A percentile compares a stretch with the other conserved stretches of the same genome.
Conservation (phyloP, 2,113 vertebrate species). For the Pygoscelis adeliae region DNA sequence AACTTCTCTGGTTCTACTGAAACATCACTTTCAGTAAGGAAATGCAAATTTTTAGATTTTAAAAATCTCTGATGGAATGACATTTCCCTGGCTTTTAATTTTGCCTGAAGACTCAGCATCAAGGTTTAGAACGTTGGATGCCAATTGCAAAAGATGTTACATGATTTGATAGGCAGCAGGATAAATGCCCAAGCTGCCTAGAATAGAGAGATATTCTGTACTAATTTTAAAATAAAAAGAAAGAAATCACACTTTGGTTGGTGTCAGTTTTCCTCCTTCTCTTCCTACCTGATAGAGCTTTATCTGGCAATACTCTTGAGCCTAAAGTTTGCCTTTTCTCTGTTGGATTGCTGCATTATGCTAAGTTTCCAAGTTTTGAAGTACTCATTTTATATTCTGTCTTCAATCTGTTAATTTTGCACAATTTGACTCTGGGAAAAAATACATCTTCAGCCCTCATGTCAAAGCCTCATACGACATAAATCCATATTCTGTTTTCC, state of each 20-base stretch:
- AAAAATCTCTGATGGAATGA: neutral
- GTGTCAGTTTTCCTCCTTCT: neutral
- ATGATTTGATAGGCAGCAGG: neutral
- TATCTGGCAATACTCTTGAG: neutral
- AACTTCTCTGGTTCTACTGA: neutral
- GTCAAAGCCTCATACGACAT: neutral
- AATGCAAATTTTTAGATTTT: neutral
- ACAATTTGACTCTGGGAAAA: neutral
- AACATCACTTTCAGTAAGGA: neutral
- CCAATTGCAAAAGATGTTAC: neutral
- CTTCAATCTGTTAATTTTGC: neutral
- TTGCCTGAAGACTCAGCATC: neutral
- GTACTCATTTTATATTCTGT: neutral
- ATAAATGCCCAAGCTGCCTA: neutral
- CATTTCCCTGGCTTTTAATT: slow-evolving; percentile 40
- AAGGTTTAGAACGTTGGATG: neutral
- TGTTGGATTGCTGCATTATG: neutral
- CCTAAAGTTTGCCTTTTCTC: slow-evolving; percentile 14
- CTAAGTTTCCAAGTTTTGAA: neutral
- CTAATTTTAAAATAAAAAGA: slow-evolving; percentile 5
- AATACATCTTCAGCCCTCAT: neutral
- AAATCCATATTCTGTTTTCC: neutral
- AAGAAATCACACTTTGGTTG: neutral
- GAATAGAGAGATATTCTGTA: neutral
- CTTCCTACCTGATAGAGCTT: neutral